Conservation (phyloP, 2,888 invertebrate species). For the Lysandra coridon region DNA sequence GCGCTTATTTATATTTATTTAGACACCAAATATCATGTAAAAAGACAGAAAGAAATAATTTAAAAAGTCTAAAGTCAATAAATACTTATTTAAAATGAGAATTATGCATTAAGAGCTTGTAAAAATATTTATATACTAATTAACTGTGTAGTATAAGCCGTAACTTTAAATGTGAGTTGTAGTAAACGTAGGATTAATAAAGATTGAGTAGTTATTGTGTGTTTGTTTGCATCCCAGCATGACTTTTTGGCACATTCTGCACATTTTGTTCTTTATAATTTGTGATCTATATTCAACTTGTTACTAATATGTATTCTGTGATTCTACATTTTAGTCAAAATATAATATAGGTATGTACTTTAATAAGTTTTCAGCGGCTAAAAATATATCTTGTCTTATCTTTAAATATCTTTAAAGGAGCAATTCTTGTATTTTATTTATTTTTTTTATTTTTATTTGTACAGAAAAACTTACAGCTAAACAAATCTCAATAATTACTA, state of each 20-base stretch:
- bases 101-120: background rate
- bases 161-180: conserved; percentile 35
- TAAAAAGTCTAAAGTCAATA: no score
- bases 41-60: background rate
- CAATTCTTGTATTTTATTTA: no score
- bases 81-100: background rate
- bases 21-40: background rate
- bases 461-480: no score
- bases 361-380: background rate
- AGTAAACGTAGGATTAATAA: conserved; percentile 54
- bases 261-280: background rate
- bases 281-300: background rate
- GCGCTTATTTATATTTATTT: background rate
- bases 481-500: no score
- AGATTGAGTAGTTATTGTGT: conserved; percentile 57
- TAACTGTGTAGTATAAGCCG: conserved; percentile 37
- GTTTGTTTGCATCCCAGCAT: conserved; percentile 65
- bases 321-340: no score
- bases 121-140: background rate
- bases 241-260: conserved; percentile 35
- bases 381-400: background rate
- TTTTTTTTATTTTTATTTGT: no score
- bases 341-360: no score
- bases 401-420: no score
- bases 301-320: no score